A percentile compares a stretch with the other conserved stretches of the same genome.
These are phyloP conservation scores for Falco rusticolus DNA, from an alignment of 2,797 vertebrate genomes.

Conservation along the genomic window DNA sequence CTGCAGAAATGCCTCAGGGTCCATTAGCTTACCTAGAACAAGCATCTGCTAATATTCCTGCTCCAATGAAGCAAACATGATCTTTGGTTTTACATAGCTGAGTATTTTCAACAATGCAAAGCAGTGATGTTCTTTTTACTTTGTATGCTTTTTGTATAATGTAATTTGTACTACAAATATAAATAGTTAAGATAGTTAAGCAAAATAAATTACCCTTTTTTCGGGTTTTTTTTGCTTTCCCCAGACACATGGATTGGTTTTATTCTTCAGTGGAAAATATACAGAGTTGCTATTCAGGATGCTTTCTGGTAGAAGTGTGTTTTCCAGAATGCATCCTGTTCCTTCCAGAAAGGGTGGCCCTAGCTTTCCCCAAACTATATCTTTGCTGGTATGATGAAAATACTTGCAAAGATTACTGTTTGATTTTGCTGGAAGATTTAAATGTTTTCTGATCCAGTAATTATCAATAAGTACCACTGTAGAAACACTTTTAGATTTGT, in stretches of 20 bases:
- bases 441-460: not conserved
- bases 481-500: not conserved
- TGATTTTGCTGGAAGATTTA: not conserved
- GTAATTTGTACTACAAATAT: conserved; percentile 6
- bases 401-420: not conserved
- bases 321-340: not conserved
- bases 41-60: conserved; percentile 93
- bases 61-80: conserved; percentile 90
- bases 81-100: not conserved
- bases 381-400: not conserved
- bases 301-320: not conserved
- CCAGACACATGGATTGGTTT: not conserved
- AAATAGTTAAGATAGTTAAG: not conserved
- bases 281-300: not conserved
- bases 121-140: not conserved
- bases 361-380: not conserved
- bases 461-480: not conserved
- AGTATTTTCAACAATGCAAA: not conserved
- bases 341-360: not conserved
- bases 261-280: not conserved
- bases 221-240: not conserved
- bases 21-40: conserved; percentile 93
- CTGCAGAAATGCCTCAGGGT: conserved; percentile 89
- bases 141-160: conserved; percentile 21
- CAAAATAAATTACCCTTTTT: not conserved